Evolutionary conservation across 2,113 vertebrate genomes (phyloP).

Genomic region (Megalops atlanticus): DNA sequence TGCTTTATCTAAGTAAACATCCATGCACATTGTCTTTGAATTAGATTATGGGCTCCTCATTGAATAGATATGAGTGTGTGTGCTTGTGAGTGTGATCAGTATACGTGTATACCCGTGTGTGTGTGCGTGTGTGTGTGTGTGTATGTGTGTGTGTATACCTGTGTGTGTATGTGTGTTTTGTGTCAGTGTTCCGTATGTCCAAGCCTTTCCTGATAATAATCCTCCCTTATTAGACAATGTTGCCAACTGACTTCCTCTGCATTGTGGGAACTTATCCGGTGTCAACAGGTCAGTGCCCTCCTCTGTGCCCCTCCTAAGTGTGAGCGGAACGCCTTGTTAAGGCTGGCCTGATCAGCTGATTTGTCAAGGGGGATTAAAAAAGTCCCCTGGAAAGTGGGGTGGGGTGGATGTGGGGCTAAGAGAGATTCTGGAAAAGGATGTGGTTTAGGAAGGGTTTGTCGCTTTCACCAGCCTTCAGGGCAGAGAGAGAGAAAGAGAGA

Average conservation of each 20-base stretch:
- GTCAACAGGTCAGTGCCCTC: not conserved
- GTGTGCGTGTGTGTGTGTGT: constrained; percentile 1
- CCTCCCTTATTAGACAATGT: too few relatives aligned
- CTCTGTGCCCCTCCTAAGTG: not conserved
- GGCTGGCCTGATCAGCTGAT: not conserved
- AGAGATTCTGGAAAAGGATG: not conserved
- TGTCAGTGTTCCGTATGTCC: not conserved
- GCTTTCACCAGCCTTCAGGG: not conserved
- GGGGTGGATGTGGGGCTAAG: not conserved
- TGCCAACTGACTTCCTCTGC: too few relatives aligned
- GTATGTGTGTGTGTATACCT: constrained; percentile 25
- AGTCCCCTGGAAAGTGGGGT: not conserved
- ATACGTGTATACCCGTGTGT: constrained; percentile 2
- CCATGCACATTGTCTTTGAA: not conserved
- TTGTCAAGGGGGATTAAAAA: not conserved
- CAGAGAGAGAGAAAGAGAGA: not conserved
- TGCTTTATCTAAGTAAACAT: not conserved
- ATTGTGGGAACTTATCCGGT: too few relatives aligned
- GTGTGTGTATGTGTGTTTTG: constrained; percentile 15
- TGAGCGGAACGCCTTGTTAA: not conserved
- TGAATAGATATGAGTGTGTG: too few relatives aligned
- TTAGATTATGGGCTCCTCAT: not conserved
- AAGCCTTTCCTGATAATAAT: too few relatives aligned
- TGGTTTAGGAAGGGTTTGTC: not conserved
- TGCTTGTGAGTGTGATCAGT: constrained; percentile 8